These are phyloP conservation scores for Sigmodon hispidus DNA, from an alignment of 2,113 vertebrate species.

Conservation along the genomic window DNA sequence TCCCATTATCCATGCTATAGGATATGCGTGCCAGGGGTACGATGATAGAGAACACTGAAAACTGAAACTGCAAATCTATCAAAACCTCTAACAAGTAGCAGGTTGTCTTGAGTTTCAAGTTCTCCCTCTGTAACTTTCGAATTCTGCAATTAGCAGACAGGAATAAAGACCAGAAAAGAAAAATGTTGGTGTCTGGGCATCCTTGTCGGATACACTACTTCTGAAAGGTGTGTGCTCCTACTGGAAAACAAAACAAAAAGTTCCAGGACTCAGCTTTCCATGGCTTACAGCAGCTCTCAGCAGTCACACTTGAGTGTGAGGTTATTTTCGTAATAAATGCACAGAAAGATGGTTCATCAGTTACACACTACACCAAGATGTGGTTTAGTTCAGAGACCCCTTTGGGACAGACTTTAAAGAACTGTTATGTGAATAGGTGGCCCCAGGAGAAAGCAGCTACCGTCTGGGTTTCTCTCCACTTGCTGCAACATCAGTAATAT, in stretches of 20 bases:
- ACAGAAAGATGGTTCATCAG: neutral
- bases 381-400: neutral
- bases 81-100: neutral
- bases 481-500: neutral
- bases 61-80: neutral
- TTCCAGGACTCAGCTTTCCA: neutral
- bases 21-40: neutral
- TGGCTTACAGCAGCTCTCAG: neutral
- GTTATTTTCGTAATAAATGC: conserved; percentile 1
- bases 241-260: neutral
- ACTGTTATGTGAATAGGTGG: neutral
- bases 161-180: neutral
- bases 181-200: neutral
- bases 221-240: neutral
- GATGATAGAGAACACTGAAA: neutral
- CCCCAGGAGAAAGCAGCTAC: neutral
- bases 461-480: neutral
- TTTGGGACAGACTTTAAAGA: conserved; percentile 4
- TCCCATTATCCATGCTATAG: neutral
- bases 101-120: neutral
- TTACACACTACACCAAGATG: neutral
- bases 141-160: neutral
- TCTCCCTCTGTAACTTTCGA: neutral
- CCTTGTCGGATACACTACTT: neutral
- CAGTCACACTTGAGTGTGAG: neutral